Percentiles rank a stretch among this genome's conserved stretches.
These are phyloP conservation scores for Apis dorsata DNA, from an alignment of 1,140 invertebrate genomes.

Conservation along the genomic window DNA sequence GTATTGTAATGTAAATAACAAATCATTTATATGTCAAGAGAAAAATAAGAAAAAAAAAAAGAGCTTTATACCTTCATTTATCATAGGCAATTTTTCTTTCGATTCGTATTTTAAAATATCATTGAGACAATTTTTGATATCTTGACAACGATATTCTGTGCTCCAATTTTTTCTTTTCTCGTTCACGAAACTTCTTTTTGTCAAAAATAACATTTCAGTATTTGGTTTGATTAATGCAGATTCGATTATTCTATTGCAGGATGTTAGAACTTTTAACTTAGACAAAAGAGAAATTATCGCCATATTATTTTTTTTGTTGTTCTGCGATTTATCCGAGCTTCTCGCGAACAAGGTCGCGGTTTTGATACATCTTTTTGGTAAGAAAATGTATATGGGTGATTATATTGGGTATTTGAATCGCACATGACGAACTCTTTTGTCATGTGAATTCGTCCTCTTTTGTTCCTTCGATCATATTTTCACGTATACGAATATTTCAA, in stretches of 20 bases:
- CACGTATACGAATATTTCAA: not conserved
- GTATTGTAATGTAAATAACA: not conserved
- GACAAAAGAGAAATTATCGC: not conserved
- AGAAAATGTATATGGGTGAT: not conserved
- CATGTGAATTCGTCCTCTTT: not conserved
- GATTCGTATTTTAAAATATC: not conserved
- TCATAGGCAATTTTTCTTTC: not conserved
- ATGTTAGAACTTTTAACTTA: not conserved
- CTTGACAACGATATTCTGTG: not conserved
- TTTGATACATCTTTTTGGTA: constrained; percentile 9
- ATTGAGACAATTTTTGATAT: not conserved
- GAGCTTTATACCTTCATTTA: constrained; percentile 3
- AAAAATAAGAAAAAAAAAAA: not conserved
- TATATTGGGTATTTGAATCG: not conserved
- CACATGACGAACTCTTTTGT: not conserved
- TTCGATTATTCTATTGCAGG: not conserved
- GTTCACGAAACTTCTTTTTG: not conserved
- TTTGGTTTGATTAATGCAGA: not conserved
- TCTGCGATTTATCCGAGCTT: not conserved
- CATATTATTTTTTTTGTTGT: not conserved
- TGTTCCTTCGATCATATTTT: constrained; percentile 8
- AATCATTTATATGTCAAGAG: not conserved
- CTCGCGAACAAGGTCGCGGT: not conserved
- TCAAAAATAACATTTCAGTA: no score
- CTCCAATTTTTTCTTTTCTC: not conserved